Base-by-base conservation (phyloP, 2,888 invertebrate genomes). In the Tanypteryx hageni region DNA sequence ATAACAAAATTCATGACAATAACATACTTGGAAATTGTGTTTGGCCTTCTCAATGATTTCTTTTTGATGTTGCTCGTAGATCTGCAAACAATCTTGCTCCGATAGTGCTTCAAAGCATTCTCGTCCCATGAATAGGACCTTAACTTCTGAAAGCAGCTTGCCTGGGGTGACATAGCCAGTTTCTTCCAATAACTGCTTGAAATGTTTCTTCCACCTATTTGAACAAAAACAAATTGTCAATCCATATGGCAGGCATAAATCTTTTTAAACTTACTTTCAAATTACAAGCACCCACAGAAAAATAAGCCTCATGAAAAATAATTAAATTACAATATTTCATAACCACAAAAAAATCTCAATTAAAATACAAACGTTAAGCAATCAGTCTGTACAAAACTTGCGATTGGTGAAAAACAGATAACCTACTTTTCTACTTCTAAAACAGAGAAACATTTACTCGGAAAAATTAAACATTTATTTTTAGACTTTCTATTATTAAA, bases 131-230 rank as follows among this genome's bases (percentile, higher is more conserved):
- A 99, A 98, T 92, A 99, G 96, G 5, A 99, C 98, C 92, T 98
- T 96, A 68, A 99, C 98, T 95, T 99, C 99, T 0, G 97, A 97
- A 93, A 99, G 95, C 94, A 98, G 97, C 95, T 99, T 99, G n/a
- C 99, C 99, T 0, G 99, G 98, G 0, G 98, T 99, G 59, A 99
- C 98, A 95, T 99, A 99, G 3, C 98, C 98, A 0, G 99, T 99
- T 95, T 99, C 99, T 95, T 98, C 98, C 92, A 99, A 96, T 31
- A 99, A 96, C 94, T 98, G 97, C 95, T 98, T 98, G 95, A 99
- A 99, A 95, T 99, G 98, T 94, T 98, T 98, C 95, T 98, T 98
- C 97, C 98, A 98, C 95, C 99, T 99, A 95, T 93, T 94, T 93
- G 92, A 44, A 68, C 22, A 56, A 92, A 93, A 93, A 61, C 14